Percentiles rank a stretch among this genome's conserved stretches.
Conservation (phyloP, 2,113 vertebrate genomes). For the Microtus pennsylvanicus region DNA sequence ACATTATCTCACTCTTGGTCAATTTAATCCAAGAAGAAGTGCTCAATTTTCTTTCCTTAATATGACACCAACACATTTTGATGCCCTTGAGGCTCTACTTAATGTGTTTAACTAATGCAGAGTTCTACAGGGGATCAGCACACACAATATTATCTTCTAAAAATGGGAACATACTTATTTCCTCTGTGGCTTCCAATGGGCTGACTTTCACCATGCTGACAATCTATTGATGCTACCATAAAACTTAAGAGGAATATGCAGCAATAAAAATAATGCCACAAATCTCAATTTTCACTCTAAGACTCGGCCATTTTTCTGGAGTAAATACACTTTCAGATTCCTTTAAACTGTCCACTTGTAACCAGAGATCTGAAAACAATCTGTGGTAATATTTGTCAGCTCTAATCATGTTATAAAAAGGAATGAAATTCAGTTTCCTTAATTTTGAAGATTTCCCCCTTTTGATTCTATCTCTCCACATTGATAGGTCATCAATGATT, state of each 20-base stretch:
- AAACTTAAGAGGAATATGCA: neutral
- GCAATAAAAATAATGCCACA: neutral
- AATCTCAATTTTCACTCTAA: neutral
- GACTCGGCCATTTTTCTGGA: neutral
- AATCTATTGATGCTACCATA: neutral
- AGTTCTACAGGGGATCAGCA: neutral
- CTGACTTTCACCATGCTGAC: neutral
- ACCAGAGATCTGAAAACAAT: neutral
- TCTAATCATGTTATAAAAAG: neutral
- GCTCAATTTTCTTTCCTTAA: neutral
- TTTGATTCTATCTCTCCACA: neutral
- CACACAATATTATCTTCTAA: neutral
- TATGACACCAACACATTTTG: neutral
- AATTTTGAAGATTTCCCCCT: neutral
- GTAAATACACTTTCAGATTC: neutral
- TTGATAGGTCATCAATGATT: neutral
- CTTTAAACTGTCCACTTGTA: neutral
- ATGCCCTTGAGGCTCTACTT: neutral
- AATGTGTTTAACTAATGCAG: neutral
- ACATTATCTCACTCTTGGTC: neutral
- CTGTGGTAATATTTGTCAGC: neutral
- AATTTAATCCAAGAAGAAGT: neutral
- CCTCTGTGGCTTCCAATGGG: neutral
- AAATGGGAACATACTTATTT: neutral
- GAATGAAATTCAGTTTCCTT: neutral